Percentiles rank a stretch among this genome's conserved stretches.
Evolutionary conservation across 53 echinoderm and acorn worm species (phyloP).

Genomic region (Stichopus horrens): DNA sequence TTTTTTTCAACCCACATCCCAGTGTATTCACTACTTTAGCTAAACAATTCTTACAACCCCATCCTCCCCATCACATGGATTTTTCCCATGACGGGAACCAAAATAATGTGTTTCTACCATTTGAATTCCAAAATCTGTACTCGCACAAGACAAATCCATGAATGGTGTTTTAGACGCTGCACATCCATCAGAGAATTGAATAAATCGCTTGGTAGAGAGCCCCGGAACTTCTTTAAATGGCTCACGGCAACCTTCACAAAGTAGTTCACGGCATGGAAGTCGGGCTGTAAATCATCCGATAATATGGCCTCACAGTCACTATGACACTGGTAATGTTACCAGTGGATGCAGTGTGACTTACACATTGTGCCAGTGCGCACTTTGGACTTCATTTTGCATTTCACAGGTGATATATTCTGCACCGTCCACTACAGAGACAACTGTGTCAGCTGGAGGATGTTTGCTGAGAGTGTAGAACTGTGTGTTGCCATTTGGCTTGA

Average conservation of each 20-base stretch:
- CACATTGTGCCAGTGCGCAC: slow-evolving; percentile 40
- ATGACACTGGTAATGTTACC: slow-evolving; percentile 42
- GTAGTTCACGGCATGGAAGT: slow-evolving; percentile 30
- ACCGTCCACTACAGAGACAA: slow-evolving; percentile 44
- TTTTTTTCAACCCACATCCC: background rate
- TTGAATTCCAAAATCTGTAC: slow-evolving; percentile 8
- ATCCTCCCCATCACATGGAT: slow-evolving; percentile 57
- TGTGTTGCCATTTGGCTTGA: slow-evolving; percentile 28
- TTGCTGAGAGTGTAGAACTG: background rate
- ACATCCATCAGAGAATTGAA: slow-evolving; percentile 57
- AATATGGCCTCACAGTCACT: slow-evolving; percentile 40
- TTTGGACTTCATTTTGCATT: slow-evolving; percentile 52
- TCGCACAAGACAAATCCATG: slow-evolving; percentile 43
- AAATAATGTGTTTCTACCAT: slow-evolving; percentile 47
- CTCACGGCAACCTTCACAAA: slow-evolving; percentile 23
- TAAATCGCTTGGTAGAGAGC: slow-evolving; percentile 16
- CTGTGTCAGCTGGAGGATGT: background rate
- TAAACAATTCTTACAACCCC: slow-evolving; percentile 43
- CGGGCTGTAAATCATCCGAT: slow-evolving; percentile 40
- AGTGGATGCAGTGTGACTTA: slow-evolving; percentile 53
- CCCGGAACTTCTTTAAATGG: slow-evolving; percentile 30
- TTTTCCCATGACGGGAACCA: slow-evolving; percentile 54
- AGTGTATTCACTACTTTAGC: slow-evolving; percentile 6
- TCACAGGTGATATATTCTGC: slow-evolving; percentile 40
- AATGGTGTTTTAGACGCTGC: slow-evolving; percentile 50